Evolutionary conservation across 1,140 invertebrate species (phyloP).

Genomic region (Anoplolepis gracilipes): DNA sequence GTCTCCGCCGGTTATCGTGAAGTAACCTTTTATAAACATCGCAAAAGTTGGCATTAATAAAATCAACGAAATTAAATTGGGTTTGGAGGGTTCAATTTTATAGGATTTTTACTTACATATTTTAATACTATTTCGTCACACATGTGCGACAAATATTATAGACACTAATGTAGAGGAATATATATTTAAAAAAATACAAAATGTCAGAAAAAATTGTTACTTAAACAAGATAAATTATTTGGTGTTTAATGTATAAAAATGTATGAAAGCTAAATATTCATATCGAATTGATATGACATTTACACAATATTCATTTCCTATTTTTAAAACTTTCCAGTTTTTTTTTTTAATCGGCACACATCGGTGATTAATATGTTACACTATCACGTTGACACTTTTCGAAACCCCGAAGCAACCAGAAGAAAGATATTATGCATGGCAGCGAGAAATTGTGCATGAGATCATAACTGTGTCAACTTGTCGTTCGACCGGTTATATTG

Average conservation of each 20-base stretch:
- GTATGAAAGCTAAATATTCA: not conserved
- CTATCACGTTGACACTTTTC: not conserved
- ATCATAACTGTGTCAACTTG: constrained; percentile 67
- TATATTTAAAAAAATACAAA: not conserved
- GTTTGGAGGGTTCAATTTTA: not conserved
- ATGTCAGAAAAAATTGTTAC: not conserved
- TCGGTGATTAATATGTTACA: not conserved
- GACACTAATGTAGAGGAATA: not conserved
- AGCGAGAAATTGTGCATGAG: constrained; percentile 62
- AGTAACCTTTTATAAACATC: not conserved
- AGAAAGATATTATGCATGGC: constrained; percentile 52
- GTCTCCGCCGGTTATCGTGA: not conserved
- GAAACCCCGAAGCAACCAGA: not conserved
- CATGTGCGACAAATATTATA: not conserved
- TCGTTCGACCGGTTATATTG: constrained; percentile 65
- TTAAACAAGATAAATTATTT: not conserved
- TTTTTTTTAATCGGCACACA: not conserved
- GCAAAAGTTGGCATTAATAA: not conserved
- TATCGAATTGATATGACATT: not conserved
- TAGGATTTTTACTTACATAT: not conserved
- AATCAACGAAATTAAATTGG: not conserved
- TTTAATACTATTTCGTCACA: not conserved
- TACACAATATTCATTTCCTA: not conserved
- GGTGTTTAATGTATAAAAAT: not conserved
- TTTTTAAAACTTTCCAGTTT: not conserved